Conservation (phyloP, 1,140 invertebrate genomes). For the Plectrocnemia conspersa region DNA sequence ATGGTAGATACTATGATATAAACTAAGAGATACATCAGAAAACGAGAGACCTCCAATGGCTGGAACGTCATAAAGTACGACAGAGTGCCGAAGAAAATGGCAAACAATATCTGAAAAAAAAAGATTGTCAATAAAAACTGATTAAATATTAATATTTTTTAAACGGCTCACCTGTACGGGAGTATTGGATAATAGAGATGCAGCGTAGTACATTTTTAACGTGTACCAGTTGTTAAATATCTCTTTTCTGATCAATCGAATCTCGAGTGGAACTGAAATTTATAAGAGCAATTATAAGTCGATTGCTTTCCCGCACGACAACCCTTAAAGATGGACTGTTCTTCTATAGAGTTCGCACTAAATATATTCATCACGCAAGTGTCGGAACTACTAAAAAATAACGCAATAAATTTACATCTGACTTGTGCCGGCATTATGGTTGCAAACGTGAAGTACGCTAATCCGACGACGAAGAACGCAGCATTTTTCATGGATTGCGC, state of each 20-base stretch:
- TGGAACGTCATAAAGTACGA: conserved; percentile 84
- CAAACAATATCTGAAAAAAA: conserved; percentile 57
- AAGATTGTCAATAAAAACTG: too few species aligned
- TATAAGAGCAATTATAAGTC: too few species aligned
- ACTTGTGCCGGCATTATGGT: conserved; percentile 72
- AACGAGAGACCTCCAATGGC: conserved; percentile 66
- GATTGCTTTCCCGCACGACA: too few species aligned
- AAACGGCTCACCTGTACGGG: conserved; percentile 59
- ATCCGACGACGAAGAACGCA: conserved; percentile 58
- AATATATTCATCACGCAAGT: too few species aligned
- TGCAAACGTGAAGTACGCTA: conserved; percentile 67
- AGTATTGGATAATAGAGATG: conserved; percentile 60
- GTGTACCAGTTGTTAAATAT: conserved; percentile 95
- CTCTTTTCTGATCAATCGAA: conserved; percentile 80
- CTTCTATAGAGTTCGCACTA: too few species aligned
- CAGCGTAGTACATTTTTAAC: conserved; percentile 81
- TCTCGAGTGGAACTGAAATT: conserved; percentile 73
- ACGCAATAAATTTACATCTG: conserved; percentile 67
- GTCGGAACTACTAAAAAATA: too few species aligned
- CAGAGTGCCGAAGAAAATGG: conserved; percentile 57
- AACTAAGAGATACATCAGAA: conserved; percentile 70
- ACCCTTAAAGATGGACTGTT: too few species aligned
- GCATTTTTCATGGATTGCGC: conserved; percentile 67
- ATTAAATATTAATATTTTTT: too few species aligned
- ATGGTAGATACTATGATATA: conserved; percentile 65